A percentile compares a stretch with the other conserved stretches of the same genome.
phyloP scores from a whole-genome alignment of 1,140 invertebrate genomes.

The Acromyrmex charruanus region DNA sequence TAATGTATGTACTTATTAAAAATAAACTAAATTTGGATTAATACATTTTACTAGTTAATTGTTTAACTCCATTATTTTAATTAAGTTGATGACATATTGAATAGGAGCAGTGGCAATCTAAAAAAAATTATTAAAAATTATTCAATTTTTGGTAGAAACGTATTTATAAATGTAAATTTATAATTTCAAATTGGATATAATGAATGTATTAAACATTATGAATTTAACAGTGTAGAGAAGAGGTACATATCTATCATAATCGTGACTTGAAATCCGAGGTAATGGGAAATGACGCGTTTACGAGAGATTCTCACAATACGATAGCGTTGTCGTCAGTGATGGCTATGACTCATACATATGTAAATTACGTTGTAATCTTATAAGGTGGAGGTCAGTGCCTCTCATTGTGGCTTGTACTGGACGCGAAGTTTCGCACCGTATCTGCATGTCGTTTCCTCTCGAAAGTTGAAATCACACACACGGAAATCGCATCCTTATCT shows the following conservation, averaged over 20 bases:
- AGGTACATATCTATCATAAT: background rate
- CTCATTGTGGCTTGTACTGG: background rate
- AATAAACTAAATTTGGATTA: background rate
- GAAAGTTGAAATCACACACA: background rate
- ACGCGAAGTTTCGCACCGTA: background rate
- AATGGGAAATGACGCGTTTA: background rate
- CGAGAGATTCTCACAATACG: constrained; percentile 3
- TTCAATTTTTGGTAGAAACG: too few species aligned
- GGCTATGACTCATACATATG: constrained; percentile 45
- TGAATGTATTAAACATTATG: too few species aligned
- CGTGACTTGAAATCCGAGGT: background rate
- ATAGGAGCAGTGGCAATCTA: too few species aligned
- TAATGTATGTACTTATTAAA: too few species aligned
- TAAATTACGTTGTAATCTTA: constrained; percentile 55
- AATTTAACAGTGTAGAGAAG: too few species aligned
- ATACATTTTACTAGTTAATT: too few species aligned
- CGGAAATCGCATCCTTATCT: background rate
- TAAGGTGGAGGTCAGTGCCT: constrained; percentile 51
- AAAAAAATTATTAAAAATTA: too few species aligned
- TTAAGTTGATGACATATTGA: too few species aligned
- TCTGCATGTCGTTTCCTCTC: background rate
- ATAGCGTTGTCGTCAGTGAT: background rate
- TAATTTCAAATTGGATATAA: too few species aligned
- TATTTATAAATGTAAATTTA: too few species aligned
- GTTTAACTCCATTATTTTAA: too few species aligned